phyloP scores from a whole-genome alignment of 2,888 invertebrate species.

The Morinoia aosen region DNA sequence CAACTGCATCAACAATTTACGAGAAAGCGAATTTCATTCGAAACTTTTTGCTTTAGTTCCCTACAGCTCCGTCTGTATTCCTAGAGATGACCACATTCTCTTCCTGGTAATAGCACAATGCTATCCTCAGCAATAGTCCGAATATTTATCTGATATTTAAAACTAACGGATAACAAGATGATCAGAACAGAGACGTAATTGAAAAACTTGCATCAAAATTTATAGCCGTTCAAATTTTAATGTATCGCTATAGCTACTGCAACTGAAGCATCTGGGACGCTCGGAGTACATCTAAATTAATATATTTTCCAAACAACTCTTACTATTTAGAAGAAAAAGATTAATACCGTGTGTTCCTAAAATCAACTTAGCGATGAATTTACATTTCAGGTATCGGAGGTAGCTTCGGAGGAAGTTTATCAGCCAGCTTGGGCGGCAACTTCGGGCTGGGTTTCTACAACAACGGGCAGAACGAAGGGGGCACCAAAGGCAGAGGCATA shows the following conservation, averaged over 20 bases:
- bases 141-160: not conserved
- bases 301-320: not conserved
- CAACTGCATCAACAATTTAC: not conserved
- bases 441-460: not conserved
- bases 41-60: not conserved
- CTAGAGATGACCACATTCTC: not conserved
- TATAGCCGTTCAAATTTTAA: not conserved
- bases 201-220: not conserved
- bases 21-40: not conserved
- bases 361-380: not conserved
- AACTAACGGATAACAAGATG: not conserved
- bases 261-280: not conserved
- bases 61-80: not conserved
- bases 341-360: not conserved
- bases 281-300: not conserved
- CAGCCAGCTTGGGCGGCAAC: not conserved
- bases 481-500: not conserved
- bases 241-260: not conserved
- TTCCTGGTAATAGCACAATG: not conserved
- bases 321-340: not conserved
- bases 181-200: not conserved
- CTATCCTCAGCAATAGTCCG: no score
- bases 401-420: slow-evolving; percentile 16
- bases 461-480: not conserved
- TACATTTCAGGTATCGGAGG: slow-evolving; percentile 13